Evolutionary conservation across 2,113 vertebrate species (phyloP).

Genomic region (Clarias batrachus): DNA sequence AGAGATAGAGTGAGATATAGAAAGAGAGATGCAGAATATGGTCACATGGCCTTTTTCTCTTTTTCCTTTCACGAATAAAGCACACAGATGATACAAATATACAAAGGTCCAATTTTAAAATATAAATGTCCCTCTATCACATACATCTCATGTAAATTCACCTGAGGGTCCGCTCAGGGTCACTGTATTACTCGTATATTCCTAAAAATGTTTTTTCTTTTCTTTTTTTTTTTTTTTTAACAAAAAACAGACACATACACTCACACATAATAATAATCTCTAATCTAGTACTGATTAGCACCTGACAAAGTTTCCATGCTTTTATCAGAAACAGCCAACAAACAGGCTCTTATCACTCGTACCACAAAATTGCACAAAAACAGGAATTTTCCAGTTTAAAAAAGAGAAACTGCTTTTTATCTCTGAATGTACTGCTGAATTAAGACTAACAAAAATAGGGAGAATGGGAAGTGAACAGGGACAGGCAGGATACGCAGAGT

Average conservation of each 20-base stretch:
- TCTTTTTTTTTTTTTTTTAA: not conserved
- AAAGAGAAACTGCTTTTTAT: constrained; percentile 70
- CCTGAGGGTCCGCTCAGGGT: not conserved
- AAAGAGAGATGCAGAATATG: constrained; percentile 54
- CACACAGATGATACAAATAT: not conserved
- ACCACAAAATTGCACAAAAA: constrained; percentile 77
- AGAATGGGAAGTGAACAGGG: not conserved
- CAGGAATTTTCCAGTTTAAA: constrained; percentile 75
- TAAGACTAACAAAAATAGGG: constrained; percentile 8
- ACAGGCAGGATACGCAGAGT: not conserved
- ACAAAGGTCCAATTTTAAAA: not conserved
- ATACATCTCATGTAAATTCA: constrained; percentile 21
- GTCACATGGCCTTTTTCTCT: constrained; percentile 44
- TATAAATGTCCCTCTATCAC: constrained; percentile 19
- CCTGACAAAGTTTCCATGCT: constrained; percentile 82
- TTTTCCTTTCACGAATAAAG: no score
- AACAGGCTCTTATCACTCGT: constrained; percentile 71
- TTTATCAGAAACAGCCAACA: constrained; percentile 76
- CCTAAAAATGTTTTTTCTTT: not conserved
- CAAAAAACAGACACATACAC: constrained; percentile 47
- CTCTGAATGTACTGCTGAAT: constrained; percentile 66
- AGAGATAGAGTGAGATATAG: constrained; percentile 40
- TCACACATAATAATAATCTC: constrained; percentile 68
- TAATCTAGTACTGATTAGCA: constrained; percentile 81
- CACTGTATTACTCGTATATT: constrained; percentile 30